phyloP scores from a whole-genome alignment of 2,797 vertebrate genomes.

The Simalia tracyae region DNA sequence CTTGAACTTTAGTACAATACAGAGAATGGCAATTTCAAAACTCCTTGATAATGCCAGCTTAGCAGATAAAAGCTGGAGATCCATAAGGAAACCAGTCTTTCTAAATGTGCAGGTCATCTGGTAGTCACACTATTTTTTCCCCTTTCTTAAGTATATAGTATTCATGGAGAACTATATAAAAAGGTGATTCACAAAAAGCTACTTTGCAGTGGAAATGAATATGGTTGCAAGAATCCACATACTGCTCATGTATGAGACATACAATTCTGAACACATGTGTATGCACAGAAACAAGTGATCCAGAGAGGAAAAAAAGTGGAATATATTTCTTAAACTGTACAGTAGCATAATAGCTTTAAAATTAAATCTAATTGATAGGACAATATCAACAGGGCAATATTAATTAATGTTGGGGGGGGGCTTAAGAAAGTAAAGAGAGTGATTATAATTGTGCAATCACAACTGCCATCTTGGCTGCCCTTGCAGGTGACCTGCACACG shows the following conservation, averaged over 20 bases:
- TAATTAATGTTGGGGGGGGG: not conserved
- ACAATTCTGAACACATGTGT: not conserved
- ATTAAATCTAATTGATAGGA: not conserved
- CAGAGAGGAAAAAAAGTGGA: not conserved
- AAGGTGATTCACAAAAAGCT: not conserved
- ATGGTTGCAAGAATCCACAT: not conserved
- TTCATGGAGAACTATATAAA: not conserved
- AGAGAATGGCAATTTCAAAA: not conserved
- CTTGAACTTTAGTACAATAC: not conserved
- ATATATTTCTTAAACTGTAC: not conserved
- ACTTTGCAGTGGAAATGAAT: not conserved
- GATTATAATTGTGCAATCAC: not conserved
- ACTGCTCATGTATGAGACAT: not conserved
- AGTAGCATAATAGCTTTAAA: not conserved
- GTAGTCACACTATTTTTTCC: not conserved
- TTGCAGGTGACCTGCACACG: not conserved
- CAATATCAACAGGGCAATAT: not conserved
- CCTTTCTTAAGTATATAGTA: not conserved
- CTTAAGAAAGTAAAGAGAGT: not conserved
- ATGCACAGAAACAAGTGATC: not conserved
- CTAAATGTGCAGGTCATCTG: not conserved
- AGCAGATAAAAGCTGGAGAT: not conserved
- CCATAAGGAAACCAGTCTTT: not conserved
- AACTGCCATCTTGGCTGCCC: not conserved
- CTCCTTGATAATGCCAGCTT: not conserved